Evolutionary conservation across 2,113 vertebrate genomes (phyloP), one percentile per base, ranked within the genome.

Genomic region (Eurypyga helias): DNA sequence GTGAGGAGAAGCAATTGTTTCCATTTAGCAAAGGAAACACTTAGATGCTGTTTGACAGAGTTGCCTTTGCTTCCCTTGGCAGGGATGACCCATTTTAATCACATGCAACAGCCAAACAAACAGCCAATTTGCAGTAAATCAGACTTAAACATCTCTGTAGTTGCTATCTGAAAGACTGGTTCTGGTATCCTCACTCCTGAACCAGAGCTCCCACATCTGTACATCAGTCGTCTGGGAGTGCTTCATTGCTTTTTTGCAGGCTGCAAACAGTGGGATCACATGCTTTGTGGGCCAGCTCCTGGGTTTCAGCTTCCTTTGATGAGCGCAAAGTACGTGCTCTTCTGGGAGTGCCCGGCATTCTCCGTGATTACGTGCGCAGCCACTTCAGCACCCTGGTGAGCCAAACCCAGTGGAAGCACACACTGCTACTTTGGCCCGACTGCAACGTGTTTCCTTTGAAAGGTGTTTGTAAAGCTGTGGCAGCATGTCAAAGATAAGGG

Each of bases 401-500:
- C 69, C 90, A 77, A 45, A 78, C 29, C n/a, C 76, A 64, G 86
- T 86, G 86, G 83, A 61, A 96, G 86, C 92, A 89, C 83, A 90
- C 29, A 8, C 57, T 76, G 95, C 80, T 87, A 8, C 94, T 92
- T 75, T 95, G 91, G 90, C 83, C 89, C 1, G 9, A 26, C 81
- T 72, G 58, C 72, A 87, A 41, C 70, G 43, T 4, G 6, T 84
- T 89, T 96, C 83, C 92, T 96, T 87, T 97, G 95, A 93, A 95
- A 95, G 91, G 87, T 96, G 95, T 96, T 96, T 96, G 94, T 67
- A 87, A 70, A 96, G 77, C 91, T 67, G 82, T 92, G 92, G 92
- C 94, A 96, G 80, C 80, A 8, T 16, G 89, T 92, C 90, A 93
- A 54, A 97, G 97, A 95, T 97, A 97, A 97, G 92, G 66, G 76